Conservation (phyloP, 2,797 vertebrate species). For the Schizopygopsis malacanthus region DNA sequence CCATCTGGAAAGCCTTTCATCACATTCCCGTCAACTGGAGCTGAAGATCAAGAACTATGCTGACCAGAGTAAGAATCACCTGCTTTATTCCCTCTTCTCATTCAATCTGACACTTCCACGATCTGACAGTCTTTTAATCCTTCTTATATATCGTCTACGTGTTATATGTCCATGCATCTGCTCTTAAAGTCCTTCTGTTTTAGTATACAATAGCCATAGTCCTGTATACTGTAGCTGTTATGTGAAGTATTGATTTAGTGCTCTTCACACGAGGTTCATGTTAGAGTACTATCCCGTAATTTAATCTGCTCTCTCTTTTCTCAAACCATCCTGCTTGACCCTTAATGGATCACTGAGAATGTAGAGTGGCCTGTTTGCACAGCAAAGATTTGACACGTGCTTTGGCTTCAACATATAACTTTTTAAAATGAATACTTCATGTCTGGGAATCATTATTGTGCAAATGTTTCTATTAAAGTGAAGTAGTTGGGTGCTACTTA, state of each 20-base stretch:
- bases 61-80: constrained; percentile 86
- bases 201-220: neutral
- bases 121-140: neutral
- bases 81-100: neutral
- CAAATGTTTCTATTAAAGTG: neutral
- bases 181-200: neutral
- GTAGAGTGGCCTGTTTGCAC: neutral
- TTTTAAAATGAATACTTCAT: neutral
- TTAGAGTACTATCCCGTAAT: neutral
- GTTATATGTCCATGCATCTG: neutral
- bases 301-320: neutral
- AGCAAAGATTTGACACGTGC: neutral
- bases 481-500: neutral
- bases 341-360: constrained; percentile 6
- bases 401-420: neutral
- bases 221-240: neutral
- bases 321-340: neutral
- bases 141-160: no score
- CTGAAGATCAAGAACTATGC: constrained; percentile 95
- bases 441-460: neutral
- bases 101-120: neutral
- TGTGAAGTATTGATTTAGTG: neutral
- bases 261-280: neutral
- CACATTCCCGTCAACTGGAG: constrained; percentile 92
- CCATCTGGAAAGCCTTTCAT: constrained; percentile 90